Percentiles rank a stretch among this genome's conserved stretches.
Conservation (phyloP, 2,797 vertebrate species). For the Tauraco hartlaubi region DNA sequence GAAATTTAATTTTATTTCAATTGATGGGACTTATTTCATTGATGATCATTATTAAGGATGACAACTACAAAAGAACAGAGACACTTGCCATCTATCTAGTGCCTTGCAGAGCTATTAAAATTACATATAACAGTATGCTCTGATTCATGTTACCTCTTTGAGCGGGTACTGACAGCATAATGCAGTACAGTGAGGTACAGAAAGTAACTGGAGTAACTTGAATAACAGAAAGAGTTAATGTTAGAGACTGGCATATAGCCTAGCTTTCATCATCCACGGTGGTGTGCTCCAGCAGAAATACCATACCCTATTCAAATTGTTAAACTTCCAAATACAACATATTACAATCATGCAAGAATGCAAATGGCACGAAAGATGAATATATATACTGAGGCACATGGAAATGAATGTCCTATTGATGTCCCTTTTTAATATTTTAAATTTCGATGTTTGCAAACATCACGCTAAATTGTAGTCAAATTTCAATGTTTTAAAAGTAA, state of each 20-base stretch:
- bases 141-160: neutral
- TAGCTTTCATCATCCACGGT: neutral
- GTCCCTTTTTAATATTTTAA: neutral
- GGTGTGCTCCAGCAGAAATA: neutral
- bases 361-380: constrained; percentile 44
- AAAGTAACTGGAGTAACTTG: neutral
- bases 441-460: neutral
- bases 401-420: constrained; percentile 12
- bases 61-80: neutral
- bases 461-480: neutral
- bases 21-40: neutral
- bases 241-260: neutral
- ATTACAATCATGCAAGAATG: constrained; percentile 22
- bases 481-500: neutral
- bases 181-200: neutral
- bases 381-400: constrained; percentile 21
- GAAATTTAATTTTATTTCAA: neutral
- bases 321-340: neutral
- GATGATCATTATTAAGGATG: neutral
- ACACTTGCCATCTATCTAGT: neutral
- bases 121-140: neutral
- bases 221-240: neutral
- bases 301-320: neutral
- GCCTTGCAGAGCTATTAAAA: neutral
- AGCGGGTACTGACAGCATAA: neutral